Evolutionary conservation across 2,888 invertebrate species (phyloP), one percentile per base, ranked within the genome.

Genomic region (Brenthis hecate): DNA sequence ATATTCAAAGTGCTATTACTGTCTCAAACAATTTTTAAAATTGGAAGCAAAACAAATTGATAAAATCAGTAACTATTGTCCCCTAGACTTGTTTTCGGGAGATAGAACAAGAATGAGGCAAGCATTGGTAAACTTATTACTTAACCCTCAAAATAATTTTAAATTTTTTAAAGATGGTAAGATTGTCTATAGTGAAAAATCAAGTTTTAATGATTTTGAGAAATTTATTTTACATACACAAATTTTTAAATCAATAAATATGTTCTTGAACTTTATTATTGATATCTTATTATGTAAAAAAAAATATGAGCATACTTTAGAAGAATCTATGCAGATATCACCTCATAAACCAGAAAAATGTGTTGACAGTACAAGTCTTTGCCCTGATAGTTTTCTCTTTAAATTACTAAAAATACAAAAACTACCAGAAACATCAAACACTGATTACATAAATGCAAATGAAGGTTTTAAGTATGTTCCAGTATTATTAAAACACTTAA

Each of bases 81-180:
- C 96, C 0, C 81, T 96, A 67, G 95, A 96, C 80, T 86, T 96
- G 48, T 96, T 95, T 87, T 96, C 96, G 72, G 96, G 95, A 55
- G 84, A 93, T 70, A 87, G 80, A 73, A 70, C 72, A 14, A 87
- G 94, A 78, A 95, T 95, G 94, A 93, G 88, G 75, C 79, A 80
- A 74, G 93, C 95, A 13, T 74, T 95, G 16, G 72, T 83, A 57
- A 89, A 85, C 65, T 81, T 95, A 50, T 82, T 94, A 19, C 77
- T 86, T 14, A 94, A 93, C 75, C 95, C 95, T 58, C 95, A 95
- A 77, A 95, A 95, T 80, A 95, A 95, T 81, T 88, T 95, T 6
- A 94, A 94, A 82, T 81, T 95, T 53, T 95, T 95, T 79, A 87
- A 89, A 83, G 80, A 92, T 78, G 86, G 87, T 11, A 69, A 72